A percentile compares a stretch with the other conserved stretches of the same genome.
Evolutionary conservation across 2,797 vertebrate genomes (phyloP).

Genomic region (Pangasius sanitwongsei): DNA sequence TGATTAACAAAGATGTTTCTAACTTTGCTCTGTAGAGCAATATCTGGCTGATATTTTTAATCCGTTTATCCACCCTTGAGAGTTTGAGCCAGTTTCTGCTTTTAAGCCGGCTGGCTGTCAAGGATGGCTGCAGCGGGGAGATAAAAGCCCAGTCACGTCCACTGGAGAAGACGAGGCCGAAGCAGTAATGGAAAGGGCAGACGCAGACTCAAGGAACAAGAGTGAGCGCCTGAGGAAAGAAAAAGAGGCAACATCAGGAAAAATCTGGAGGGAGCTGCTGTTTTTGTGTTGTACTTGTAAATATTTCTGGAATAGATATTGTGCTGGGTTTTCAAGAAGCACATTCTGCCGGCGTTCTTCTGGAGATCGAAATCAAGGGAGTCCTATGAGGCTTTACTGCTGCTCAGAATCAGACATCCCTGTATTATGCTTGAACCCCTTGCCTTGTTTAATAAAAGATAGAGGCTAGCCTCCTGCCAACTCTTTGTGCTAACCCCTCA

Average conservation of each 20-base stretch:
- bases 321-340: slow-evolving; percentile 34
- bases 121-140: slow-evolving; percentile 52
- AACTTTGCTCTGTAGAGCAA: slow-evolving; percentile 33
- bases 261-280: slow-evolving; percentile 15
- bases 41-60: slow-evolving; percentile 45
- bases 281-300: slow-evolving; percentile 14
- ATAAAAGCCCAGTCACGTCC: slow-evolving; percentile 50
- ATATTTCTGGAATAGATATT: slow-evolving; percentile 14
- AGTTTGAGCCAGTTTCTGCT: slow-evolving; percentile 43
- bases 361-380: background rate
- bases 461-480: background rate
- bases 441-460: slow-evolving; percentile 34
- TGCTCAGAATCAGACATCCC: slow-evolving; percentile 1
- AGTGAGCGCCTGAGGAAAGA: slow-evolving; percentile 18
- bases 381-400: slow-evolving; percentile 2
- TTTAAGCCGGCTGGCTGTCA: slow-evolving; percentile 45
- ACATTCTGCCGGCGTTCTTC: background rate
- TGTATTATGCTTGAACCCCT: slow-evolving; percentile 23
- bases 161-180: slow-evolving; percentile 28
- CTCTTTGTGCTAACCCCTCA: background rate
- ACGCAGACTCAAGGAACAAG: slow-evolving; percentile 13
- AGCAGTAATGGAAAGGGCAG: slow-evolving; percentile 48
- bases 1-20: slow-evolving; percentile 48
- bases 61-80: slow-evolving; percentile 33
- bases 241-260: slow-evolving; percentile 40